Evolutionary conservation across 2,113 vertebrate species (phyloP).

Genomic region (Saccopteryx bilineata): DNA sequence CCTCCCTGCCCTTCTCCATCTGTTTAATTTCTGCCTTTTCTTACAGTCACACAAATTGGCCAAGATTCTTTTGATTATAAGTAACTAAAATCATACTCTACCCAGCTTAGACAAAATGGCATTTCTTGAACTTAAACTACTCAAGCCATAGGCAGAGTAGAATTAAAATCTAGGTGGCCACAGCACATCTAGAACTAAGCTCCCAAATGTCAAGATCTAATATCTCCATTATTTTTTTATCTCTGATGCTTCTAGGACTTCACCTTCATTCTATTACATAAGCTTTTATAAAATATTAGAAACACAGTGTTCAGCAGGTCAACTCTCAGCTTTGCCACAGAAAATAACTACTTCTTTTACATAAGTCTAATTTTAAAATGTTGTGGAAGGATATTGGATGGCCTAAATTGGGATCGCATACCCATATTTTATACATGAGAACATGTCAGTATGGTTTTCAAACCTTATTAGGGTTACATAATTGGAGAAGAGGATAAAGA

Average conservation of each 20-base stretch:
- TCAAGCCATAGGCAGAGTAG: not conserved
- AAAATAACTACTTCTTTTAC: not conserved
- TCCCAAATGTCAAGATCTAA: not conserved
- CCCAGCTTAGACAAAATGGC: not conserved
- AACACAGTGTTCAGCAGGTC: not conserved
- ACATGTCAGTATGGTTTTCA: not conserved
- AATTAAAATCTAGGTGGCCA: not conserved
- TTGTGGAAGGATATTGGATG: not conserved
- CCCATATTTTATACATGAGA: not conserved
- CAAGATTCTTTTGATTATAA: not conserved
- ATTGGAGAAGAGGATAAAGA: not conserved
- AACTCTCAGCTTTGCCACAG: not conserved
- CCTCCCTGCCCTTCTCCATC: conserved; percentile 65
- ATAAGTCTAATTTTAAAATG: conserved; percentile 9
- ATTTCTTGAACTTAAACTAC: not conserved
- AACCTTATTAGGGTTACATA: not conserved
- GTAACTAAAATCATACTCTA: not conserved
- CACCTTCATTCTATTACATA: conserved; percentile 5
- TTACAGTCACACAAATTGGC: conserved; percentile 30
- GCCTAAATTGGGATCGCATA: not conserved
- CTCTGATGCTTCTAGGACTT: not conserved
- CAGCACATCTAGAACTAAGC: not conserved
- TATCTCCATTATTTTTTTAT: not conserved
- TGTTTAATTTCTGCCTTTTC: conserved; percentile 68
- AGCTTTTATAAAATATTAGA: not conserved